phyloP scores from a whole-genome alignment of 2,888 invertebrate genomes.

The Acrobasis suavella region DNA sequence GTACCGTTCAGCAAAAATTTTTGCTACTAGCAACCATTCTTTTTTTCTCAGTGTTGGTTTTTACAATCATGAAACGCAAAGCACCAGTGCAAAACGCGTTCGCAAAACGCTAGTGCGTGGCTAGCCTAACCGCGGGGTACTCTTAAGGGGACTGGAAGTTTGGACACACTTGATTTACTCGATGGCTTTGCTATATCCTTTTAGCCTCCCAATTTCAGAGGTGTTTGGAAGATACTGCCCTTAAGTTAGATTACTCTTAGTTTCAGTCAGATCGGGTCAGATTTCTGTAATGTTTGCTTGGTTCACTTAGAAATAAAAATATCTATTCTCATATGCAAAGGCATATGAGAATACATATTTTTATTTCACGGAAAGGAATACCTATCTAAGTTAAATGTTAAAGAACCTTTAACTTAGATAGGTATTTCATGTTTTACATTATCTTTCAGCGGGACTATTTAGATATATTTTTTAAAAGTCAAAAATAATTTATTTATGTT shows the following conservation, averaged over 20 bases:
- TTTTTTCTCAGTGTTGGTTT: no score
- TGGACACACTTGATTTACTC: constrained; percentile 45
- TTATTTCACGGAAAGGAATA: no score
- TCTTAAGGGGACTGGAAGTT: constrained; percentile 49
- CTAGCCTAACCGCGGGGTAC: constrained; percentile 27
- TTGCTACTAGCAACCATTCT: no score
- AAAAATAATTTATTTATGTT: no score
- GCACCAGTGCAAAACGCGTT: neutral
- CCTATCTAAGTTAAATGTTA: no score
- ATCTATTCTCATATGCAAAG: neutral
- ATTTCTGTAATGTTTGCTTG: neutral
- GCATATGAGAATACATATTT: no score
- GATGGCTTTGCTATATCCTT: constrained; percentile 28
- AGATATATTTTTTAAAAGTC: no score
- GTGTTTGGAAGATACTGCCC: constrained; percentile 16
- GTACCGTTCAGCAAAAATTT: no score
- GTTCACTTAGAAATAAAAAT: neutral
- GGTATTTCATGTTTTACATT: no score
- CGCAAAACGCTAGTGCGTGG: neutral
- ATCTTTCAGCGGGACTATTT: no score
- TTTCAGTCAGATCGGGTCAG: neutral
- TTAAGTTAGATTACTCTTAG: constrained; percentile 12
- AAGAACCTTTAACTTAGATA: no score
- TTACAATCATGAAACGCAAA: no score
- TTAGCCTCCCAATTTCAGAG: constrained; percentile 19